Base-by-base conservation (phyloP, 2,113 vertebrate genomes). In the Columba janthina region DNA sequence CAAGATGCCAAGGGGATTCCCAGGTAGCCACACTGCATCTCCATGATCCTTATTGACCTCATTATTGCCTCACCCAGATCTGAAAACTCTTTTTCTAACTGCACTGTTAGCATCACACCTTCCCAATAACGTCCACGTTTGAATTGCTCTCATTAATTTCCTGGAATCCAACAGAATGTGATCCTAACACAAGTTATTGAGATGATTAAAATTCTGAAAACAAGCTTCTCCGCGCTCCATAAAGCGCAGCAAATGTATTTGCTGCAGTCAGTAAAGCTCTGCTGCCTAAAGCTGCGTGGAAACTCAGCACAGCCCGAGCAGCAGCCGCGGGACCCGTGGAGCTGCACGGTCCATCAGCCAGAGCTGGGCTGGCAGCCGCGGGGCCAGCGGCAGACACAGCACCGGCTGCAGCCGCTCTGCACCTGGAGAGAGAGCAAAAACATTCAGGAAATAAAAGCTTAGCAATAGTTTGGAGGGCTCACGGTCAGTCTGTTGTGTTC, bases 171-270 rank as follows among this genome's bases (percentile, higher is more conserved):
- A 97, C 11, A 65, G 86, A 90, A 83, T 66, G 81, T 95, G 94
- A 91, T 91, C 94, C 94, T 96, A 97, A 91, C 85, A 85, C 61
- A 22, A 97, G 98, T 98, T 98, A 97, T 97, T 93, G 98, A 95
- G 94, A 94, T 70, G 75, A 98, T 97, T 97, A 97, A 97, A 93
- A 89, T 93, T 70, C 88, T 81, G 75, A 84, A 95, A 98, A 98
- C 94, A 97, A 82, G 96, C 94, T 97, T 94, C 97, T 91, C 64
- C 15, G 9, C 86, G 97, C 97, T 97, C 91, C 90, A 95, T 89
- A 93, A 97, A 97, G 93, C 94, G 88, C 29, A 56, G 82, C 90
- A 91, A 94, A 97, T 97, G 96, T 92, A 96, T 96, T 90, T 90
- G 93, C 88, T 3, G 20, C 88, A 91, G 40, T 94, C 92, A 74